Conservation (phyloP, 2,113 vertebrate genomes). For the Paedocypris sp. region DNA sequence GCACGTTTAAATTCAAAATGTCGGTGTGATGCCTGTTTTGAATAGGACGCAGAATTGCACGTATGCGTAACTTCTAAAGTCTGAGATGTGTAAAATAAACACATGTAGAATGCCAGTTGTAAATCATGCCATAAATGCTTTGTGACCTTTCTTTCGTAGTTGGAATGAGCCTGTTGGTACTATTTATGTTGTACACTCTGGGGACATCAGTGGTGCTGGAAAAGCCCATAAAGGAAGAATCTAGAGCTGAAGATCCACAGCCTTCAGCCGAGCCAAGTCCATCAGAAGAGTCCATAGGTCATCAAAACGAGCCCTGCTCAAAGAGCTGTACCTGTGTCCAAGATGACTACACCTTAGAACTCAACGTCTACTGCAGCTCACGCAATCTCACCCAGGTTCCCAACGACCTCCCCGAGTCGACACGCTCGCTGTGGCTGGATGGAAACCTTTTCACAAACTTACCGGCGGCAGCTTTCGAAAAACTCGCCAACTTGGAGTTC, state of each 20-base stretch:
- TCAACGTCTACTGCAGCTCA: conserved; percentile 81
- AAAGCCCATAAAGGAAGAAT: conserved; percentile 44
- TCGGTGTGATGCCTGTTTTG: too few species aligned
- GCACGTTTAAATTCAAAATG: too few species aligned
- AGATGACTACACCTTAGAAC: conserved; percentile 71
- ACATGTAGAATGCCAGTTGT: background rate
- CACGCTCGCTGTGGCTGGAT: conserved; percentile 80
- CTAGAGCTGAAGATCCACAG: conserved; percentile 32
- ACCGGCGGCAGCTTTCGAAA: conserved; percentile 63
- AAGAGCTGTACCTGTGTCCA: conserved; percentile 67
- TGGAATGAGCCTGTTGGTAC: conserved; percentile 51
- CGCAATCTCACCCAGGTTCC: conserved; percentile 72
- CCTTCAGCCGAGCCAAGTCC: conserved; percentile 24
- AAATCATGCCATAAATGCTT: background rate
- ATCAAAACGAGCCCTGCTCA: conserved; percentile 56
- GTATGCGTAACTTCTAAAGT: too few species aligned
- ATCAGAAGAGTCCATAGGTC: conserved; percentile 30
- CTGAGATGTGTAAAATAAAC: background rate
- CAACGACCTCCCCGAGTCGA: conserved; percentile 53
- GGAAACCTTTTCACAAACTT: conserved; percentile 75
- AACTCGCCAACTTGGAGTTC: conserved; percentile 73
- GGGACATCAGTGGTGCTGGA: conserved; percentile 51
- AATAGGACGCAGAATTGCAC: too few species aligned
- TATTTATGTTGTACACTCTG: conserved; percentile 52
- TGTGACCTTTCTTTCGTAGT: conserved; percentile 32